phyloP scores from a whole-genome alignment of 1,140 invertebrate genomes.

The Cecropterus lyciades region DNA sequence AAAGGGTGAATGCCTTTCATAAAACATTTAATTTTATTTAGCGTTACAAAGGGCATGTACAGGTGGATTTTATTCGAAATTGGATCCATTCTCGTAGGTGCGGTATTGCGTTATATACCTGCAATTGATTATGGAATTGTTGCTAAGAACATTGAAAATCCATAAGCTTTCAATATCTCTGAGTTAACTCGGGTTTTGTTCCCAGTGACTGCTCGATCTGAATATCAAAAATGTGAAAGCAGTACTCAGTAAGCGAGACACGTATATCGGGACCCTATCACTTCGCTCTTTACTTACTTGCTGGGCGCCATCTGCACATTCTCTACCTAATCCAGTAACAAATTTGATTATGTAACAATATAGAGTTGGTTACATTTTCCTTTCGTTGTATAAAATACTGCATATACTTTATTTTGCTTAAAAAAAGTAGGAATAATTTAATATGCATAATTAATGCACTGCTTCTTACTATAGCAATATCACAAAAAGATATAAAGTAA shows the following conservation, averaged over 20 bases:
- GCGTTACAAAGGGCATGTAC: slow-evolving; percentile 30
- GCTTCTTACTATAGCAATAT: no score
- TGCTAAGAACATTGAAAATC: slow-evolving; percentile 78
- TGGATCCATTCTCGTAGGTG: slow-evolving; percentile 29
- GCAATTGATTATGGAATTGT: slow-evolving; percentile 65
- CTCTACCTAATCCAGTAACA: slow-evolving; percentile 74
- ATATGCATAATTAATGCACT: no score
- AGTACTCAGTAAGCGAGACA: slow-evolving; percentile 77
- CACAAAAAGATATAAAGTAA: no score
- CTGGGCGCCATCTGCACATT: slow-evolving; percentile 78
- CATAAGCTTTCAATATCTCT: slow-evolving; percentile 82
- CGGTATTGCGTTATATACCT: slow-evolving; percentile 41
- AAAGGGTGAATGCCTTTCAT: slow-evolving; percentile 51
- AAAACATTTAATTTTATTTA: slow-evolving; percentile 46
- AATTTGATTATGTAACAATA: slow-evolving; percentile 79
- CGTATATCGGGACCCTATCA: slow-evolving; percentile 82
- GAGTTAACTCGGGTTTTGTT: slow-evolving; percentile 80
- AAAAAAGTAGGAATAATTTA: no score
- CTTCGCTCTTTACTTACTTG: slow-evolving; percentile 81
- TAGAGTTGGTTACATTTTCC: slow-evolving; percentile 37
- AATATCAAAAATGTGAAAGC: slow-evolving; percentile 83
- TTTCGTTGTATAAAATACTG: slow-evolving; percentile 5
- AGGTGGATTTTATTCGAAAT: slow-evolving; percentile 44
- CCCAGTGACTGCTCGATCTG: slow-evolving; percentile 76
- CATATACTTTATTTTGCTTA: no score